Evolutionary conservation across 1,140 invertebrate species (phyloP), one percentile per base, ranked within the genome.

Genomic region (Harpegnathos saltator): DNA sequence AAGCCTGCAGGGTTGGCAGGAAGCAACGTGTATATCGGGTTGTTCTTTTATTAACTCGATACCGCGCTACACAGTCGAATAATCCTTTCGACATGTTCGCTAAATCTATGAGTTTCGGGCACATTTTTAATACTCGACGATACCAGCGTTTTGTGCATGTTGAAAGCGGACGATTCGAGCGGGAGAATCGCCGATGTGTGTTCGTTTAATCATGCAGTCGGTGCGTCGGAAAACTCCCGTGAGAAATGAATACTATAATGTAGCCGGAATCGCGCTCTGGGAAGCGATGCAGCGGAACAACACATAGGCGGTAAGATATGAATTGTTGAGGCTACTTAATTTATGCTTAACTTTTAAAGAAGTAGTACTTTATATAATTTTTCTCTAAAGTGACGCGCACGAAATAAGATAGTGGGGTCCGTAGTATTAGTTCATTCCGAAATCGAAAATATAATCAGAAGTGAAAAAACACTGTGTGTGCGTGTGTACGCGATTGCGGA

Each of bases 41-140:
- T 77, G 3, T 61, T 63, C n/a, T 56, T 83, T 87, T 69, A 72
- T 85, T 73, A 66, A 83, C 54, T 7, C n/a, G 33, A 54, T 48
- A 58, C 71, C 50, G 44, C 58, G 48, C 38, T 63, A 65, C 44
- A 75, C 22, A 58, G 22, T 9, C 22, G 63, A 52, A 71, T 71
- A 85, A 85, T 86, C 52, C 56, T 17, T 63, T 50, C 56, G 33
- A 62, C 12, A 22, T 38, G 68, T 68, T 62, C 72, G 66, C 52
- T 68, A 66, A 82, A 62, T 68, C 73, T 38, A 52, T 77, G 48
- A 69, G 56, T 83, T 83, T 44, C 38, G 24, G n/a, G 12, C 22
- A 24, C 44, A 24, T 83, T 78, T 78, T 83, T 75, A 84, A 81
- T 81, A 58, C 29, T 50, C 54, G 26, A 44, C 52, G n/a, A 33